phyloP scores from a whole-genome alignment of 2,113 vertebrate genomes.

The Pan troglodytes region NHGRI_mPanTro3-v2.1_pri NC_086015.1:28793001-28793500 shows the following conservation, averaged over 20 bases:
- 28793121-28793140: neutral
- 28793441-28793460: neutral
- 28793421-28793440: neutral
- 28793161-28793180: slow-evolving; percentile 23
- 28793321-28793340: slow-evolving; percentile 40
- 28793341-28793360: neutral
- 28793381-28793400: neutral
- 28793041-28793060: neutral
- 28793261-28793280: slow-evolving; percentile 10
- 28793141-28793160: neutral
- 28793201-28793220: neutral
- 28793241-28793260: slow-evolving; percentile 30
- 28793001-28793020: slow-evolving; percentile 15
- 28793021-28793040: slow-evolving; percentile 11
- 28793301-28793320: neutral
- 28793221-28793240: slow-evolving; percentile 1
- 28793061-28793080: neutral
- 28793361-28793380: slow-evolving; percentile 32
- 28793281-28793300: slow-evolving; percentile 50
- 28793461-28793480: neutral
- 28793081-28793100: neutral
- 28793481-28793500: neutral
- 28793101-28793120: neutral
- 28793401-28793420: slow-evolving; percentile 14
- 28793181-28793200: neutral